Evolutionary conservation across 2,888 invertebrate species (phyloP), one percentile per base, ranked within the genome.

Genomic region (Nemoura dubitans): DNA sequence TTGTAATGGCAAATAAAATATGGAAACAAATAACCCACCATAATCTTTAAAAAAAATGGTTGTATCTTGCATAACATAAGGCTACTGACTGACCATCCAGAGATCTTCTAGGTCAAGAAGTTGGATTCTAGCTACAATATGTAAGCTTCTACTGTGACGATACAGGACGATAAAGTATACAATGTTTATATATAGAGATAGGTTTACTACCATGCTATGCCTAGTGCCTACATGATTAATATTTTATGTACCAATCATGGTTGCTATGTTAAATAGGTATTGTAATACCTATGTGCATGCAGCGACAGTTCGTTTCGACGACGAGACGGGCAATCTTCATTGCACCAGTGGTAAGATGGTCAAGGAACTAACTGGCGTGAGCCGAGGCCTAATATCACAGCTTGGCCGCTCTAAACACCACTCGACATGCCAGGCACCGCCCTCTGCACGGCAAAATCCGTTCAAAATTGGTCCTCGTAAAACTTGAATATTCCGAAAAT

Each of bases 141-240:
- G 59, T 87, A 87, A 88, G 83, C 86, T 85, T 84, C 87, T 88
- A 88, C 86, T 86, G 87, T 86, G 87, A 88, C 85, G 85, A 85
- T 87, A 26, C 59, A 84, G 76, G 26, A 80, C 87, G 59, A 85
- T 84, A 88, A 86, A 87, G 77, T 87, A 87, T 88, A 88, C 88
- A 88, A 84, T 88, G 85, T 87, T 87, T 82, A 85, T 87, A 86
- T 36, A 59, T 10, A 85, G n/a, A 81, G 29, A 30, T 81, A 81
- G 81, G 81, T 78, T 76, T 36, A 84, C 87, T 87, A 88, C 88
- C 88, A 88, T 88, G 88, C 88, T 87, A 87, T 87, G 83, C 76
- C 88, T 88, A 88, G 86, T 86, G 83, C 80, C 59, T 84, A 84
- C 84, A 81, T 29, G 28, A 81, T 28, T 29, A 81, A 28, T 30